Base-by-base conservation (phyloP, 2,797 vertebrate genomes). In the Thalassophryne amazonica region DNA sequence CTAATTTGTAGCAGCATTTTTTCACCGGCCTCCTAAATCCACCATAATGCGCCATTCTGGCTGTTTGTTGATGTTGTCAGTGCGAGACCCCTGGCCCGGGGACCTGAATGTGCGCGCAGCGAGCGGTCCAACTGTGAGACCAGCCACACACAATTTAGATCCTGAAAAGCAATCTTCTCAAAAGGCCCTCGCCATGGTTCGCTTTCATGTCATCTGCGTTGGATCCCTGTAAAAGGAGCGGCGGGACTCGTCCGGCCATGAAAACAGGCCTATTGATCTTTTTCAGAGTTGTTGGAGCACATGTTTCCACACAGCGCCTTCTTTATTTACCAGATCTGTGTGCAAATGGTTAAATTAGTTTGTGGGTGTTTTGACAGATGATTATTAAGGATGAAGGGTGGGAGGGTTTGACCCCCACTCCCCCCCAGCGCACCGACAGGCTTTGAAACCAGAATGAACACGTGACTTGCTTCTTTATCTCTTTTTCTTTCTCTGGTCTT, bases 41-140 rank as follows among this genome's bases (percentile, higher is more conserved):
- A 69, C 83, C 81, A 90, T 80, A 92, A 92, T 91, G 89, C 88
- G 73, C 71, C 84, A 88, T 86, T 84, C 68, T 60, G 76, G 71
- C 69, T 83, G 90, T 92, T 92, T 94, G 92, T 93, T 92, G 92
- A 91, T 90, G 92, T 92, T 94, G 92, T 91, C 88, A 84, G 84
- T 63, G 88, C 48, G 88, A n/a, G 85, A 92, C 88, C 88, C 86
- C 82, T 77, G 84, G 85, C 78, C 84, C 78, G 65, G 58, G 78
- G 64, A 60, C 86, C 71, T 89, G 86, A 91, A 90, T 88, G 78
- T 60, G 60, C 66, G 56, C 91, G 46, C 93, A 92, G 93, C 87
- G 77, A 92, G 93, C 60, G 91, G 91, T 92, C 93, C 86, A 81
- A 85, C 83, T 76, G 84, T 65, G 78, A 81, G 80, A 64, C 64